Evolutionary conservation across 2,113 vertebrate genomes (phyloP), one percentile per base, ranked within the genome.

Genomic region (Onychostoma macrolepis): DNA sequence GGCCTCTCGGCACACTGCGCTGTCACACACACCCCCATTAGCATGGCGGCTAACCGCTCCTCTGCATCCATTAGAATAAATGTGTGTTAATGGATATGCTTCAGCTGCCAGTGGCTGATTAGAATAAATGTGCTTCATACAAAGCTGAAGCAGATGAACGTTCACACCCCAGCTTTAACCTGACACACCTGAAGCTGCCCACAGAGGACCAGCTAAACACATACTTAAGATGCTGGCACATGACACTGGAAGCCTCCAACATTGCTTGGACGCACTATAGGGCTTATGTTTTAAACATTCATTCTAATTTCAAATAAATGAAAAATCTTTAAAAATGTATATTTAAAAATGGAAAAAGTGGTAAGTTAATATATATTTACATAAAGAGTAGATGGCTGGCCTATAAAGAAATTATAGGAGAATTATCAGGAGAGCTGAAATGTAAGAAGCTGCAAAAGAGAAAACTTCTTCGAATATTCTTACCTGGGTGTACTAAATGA

Each of bases 11-110:
- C 19, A 6, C 88, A 45, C 83, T 61, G 30, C 67, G 26, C 80
- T 87, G 75, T 83, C 89, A 86, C 84, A 86, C 84, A 83, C 84
- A 80, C 74, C 72, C 21, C 86, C 86, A 89, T 91, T 88, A 89
- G 85, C 61, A 89, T 87, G 76, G 72, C 5, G 80, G 67, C 84
- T 84, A 80, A 85, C 78, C 72, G 76, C 81, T 86, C 80, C 65
- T 86, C 83, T 86, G 86, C 86, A 88, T 86, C 84, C 87, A 84
- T 88, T 88, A 87, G 79, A 90, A 89, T 91, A 91, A 91, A 89
- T 89, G 83, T 88, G 88, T 89, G 85, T 86, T 91, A 91, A 91
- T 89, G 85, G 87, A 79, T 76, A 36, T 50, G 85, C 83, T 89
- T 87, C 86, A 84, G 76, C 88, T 87, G 84, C 78, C 85, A 80